Percentiles rank a stretch among this genome's conserved stretches.
Evolutionary conservation across 1,140 invertebrate genomes (phyloP).

Genomic region (Thrips palmi): DNA sequence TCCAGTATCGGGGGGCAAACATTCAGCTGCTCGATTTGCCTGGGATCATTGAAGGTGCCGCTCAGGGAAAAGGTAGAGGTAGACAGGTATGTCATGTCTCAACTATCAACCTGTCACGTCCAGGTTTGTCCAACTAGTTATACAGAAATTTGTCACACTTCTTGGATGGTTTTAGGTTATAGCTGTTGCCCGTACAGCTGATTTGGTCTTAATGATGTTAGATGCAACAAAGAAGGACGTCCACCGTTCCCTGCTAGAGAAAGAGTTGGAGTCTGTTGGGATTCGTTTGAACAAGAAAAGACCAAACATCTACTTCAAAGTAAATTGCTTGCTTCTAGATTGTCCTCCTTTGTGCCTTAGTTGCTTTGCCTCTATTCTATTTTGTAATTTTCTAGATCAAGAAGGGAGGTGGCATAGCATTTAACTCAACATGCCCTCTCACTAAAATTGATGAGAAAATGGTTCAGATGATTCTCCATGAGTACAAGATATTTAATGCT

Average conservation of each 20-base stretch:
- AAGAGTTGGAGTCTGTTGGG: constrained; percentile 89
- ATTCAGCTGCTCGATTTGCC: constrained; percentile 96
- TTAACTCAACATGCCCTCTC: constrained; percentile 87
- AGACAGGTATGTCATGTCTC: constrained; percentile 37
- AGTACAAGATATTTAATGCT: constrained; percentile 99
- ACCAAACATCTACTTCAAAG: constrained; percentile 97
- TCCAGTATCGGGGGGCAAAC: constrained; percentile 94
- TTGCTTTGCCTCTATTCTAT: neutral
- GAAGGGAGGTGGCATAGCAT: constrained; percentile 96
- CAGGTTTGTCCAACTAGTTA: neutral
- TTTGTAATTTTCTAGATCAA: constrained; percentile 43
- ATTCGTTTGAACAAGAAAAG: constrained; percentile 86
- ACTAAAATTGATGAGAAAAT: constrained; percentile 94
- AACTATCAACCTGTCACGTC: neutral
- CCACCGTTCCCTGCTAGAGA: constrained; percentile 74
- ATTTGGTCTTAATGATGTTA: constrained; percentile 96
- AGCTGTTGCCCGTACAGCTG: constrained; percentile 89
- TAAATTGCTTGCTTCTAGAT: constrained; percentile 22
- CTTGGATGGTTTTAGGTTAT: constrained; percentile 78
- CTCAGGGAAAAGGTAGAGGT: constrained; percentile 71
- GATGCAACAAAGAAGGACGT: constrained; percentile 95
- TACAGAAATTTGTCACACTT: neutral
- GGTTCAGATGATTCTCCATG: constrained; percentile 94
- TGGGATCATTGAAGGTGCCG: constrained; percentile 91
- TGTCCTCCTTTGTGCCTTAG: neutral